Evolutionary conservation across 2,113 vertebrate species (phyloP), one percentile per base, ranked within the genome.

Genomic region (Nymphicus hollandicus): DNA sequence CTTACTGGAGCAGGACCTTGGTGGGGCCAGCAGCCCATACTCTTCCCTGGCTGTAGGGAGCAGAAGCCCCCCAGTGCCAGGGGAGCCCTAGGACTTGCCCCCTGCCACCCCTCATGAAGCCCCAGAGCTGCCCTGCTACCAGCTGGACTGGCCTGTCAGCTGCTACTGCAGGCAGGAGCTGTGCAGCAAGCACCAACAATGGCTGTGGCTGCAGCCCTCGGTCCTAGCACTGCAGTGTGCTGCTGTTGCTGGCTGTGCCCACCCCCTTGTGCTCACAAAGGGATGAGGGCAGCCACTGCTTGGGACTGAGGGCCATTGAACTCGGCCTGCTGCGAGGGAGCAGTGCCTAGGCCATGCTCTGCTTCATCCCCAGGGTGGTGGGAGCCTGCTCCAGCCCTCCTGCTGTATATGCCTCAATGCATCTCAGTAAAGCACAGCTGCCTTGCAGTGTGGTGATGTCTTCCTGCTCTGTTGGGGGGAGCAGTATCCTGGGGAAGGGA

Each of bases 131-230:
- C 92, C 88, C 1, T 80, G 90, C 65, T 98, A 98, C 81, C 96
- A 97, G 89, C 89, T 1, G 86, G 96, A 1, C 76, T 37, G 2
- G 8, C 49, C 46, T 98, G 98, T 89, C 97, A 46, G 18, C 3
- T 58, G 4, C 13, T 98, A 98, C 65, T 44, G 6, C 0, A 87
- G 97, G 3, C 97, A 97, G 6, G 93, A 96, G 22, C 94, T 98
- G 91, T 91, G 56, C 2, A 73, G 97, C 0, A 97, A 97, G 65
- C 79, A 95, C 37, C 98, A 98, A 96, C 95, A 72, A 87, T 95
- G 96, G 20, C 95, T 98, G 12, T 98, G 98, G 98, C 97, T 98
- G 46, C 96, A 96, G 88, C 83, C 97, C 22, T 95, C 95, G 0
- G 60, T 79, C 81, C 37, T 95, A 80, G 81, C 47, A 2, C 64